phyloP scores from a whole-genome alignment of 92 coral and sea anemone genomes.

The Palythoa grandiflora region DNA sequence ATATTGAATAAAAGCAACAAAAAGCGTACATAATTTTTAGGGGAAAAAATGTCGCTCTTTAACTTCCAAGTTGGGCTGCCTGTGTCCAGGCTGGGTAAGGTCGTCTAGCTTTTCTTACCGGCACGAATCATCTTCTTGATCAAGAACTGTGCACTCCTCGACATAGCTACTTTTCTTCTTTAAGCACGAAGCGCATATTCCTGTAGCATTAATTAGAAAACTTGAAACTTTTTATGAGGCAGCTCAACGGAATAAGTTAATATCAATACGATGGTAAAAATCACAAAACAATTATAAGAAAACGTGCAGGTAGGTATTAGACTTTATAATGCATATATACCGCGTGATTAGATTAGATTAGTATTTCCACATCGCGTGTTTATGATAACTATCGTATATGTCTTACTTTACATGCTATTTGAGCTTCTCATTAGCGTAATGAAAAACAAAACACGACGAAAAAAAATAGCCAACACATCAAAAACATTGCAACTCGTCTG shows the following conservation, averaged over 20 bases:
- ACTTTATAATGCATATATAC: background rate
- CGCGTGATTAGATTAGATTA: constrained; percentile 5
- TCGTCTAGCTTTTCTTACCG: background rate
- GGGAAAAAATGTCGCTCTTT: background rate
- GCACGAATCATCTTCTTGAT: constrained; percentile 4
- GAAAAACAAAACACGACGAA: no score
- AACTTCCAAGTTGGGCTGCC: constrained; percentile 4
- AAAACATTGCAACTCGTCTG: no score
- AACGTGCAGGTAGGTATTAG: constrained; percentile 2
- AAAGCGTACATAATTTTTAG: background rate
- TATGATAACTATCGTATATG: no score
- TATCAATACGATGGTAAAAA: background rate
- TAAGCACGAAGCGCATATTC: constrained; percentile 6
- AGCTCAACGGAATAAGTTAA: background rate
- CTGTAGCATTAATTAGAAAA: background rate
- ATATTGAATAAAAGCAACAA: background rate
- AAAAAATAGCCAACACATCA: no score
- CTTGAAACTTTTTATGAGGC: background rate
- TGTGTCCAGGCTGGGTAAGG: constrained; percentile 5
- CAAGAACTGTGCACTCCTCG: background rate
- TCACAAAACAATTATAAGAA: background rate
- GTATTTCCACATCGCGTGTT: no score
- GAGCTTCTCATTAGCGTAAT: no score
- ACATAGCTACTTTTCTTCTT: constrained; percentile 2
- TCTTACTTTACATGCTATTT: no score